Percentiles rank a stretch among this genome's conserved stretches.
Conservation (phyloP, 1,140 invertebrate species). For the Trichoplusia ni region DNA sequence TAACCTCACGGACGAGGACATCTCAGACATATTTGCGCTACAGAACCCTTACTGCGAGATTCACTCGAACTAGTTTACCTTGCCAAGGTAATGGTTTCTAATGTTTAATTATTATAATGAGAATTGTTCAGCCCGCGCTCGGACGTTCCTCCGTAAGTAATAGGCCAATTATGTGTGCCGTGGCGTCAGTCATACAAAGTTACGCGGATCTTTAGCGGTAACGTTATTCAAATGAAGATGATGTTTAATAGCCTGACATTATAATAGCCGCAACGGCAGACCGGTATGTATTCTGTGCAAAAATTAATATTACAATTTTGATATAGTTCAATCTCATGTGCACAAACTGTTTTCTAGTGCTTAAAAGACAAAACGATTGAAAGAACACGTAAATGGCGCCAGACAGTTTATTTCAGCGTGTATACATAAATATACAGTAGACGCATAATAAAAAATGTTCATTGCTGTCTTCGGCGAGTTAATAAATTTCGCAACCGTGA, state of each 20-base stretch:
- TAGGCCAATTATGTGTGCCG: slow-evolving; percentile 46
- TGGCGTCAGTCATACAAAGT: slow-evolving; percentile 41
- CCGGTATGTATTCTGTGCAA: neutral
- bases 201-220: slow-evolving; percentile 33
- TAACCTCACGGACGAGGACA: slow-evolving; percentile 53
- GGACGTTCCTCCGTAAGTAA: slow-evolving; percentile 42
- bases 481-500: slow-evolving; percentile 25
- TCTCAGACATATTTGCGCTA: slow-evolving; percentile 12
- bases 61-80: slow-evolving; percentile 6
- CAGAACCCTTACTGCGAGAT: neutral
- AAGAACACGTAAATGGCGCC: slow-evolving; percentile 14
- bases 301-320: neutral
- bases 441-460: slow-evolving; percentile 10
- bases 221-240: slow-evolving; percentile 38
- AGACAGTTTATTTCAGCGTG: slow-evolving; percentile 24
- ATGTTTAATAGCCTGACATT: slow-evolving; percentile 14
- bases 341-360: neutral
- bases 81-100: slow-evolving; percentile 16
- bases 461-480: slow-evolving; percentile 11
- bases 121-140: slow-evolving; percentile 38
- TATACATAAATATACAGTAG: slow-evolving; percentile 18
- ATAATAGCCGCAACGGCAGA: slow-evolving; percentile 1
- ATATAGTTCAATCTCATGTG: neutral
- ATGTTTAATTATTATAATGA: slow-evolving; percentile 34
- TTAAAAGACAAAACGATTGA: slow-evolving; percentile 1